Percentiles rank a stretch among this genome's conserved stretches.
phyloP scores from a whole-genome alignment of 2,797 vertebrate genomes.

The Macroramphosus scolopax region DNA sequence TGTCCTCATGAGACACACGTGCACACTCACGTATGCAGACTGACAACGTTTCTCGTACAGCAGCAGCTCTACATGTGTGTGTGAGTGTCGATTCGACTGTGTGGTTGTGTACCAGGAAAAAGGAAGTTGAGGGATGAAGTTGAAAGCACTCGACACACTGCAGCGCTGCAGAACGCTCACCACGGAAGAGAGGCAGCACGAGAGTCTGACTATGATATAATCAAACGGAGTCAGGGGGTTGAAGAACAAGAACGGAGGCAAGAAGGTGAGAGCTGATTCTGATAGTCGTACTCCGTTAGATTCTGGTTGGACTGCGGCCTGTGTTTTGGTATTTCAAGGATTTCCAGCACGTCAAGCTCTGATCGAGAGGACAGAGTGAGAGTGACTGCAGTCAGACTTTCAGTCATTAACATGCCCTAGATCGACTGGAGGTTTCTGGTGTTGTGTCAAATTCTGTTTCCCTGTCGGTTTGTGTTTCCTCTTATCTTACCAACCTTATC shows the following conservation, averaged over 20 bases:
- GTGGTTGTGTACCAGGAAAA: slow-evolving; percentile 70
- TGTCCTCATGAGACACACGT: too few species aligned
- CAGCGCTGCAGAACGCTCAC: slow-evolving; percentile 78
- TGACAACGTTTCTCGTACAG: too few species aligned
- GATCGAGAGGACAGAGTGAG: not conserved
- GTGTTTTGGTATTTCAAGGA: not conserved
- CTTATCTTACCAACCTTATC: not conserved
- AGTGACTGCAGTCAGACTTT: not conserved
- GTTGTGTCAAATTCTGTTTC: not conserved
- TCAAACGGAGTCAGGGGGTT: slow-evolving; percentile 35
- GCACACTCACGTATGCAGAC: not conserved
- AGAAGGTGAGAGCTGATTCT: slow-evolving; percentile 38
- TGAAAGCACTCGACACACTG: slow-evolving; percentile 72
- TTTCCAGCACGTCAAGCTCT: slow-evolving; percentile 1
- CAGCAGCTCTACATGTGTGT: slow-evolving; percentile 6
- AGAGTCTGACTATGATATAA: slow-evolving; percentile 46
- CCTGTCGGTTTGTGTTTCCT: not conserved
- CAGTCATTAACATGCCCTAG: not conserved
- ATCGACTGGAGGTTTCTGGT: not conserved
- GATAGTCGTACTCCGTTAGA: not conserved
- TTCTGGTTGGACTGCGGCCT: not conserved
- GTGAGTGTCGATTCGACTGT: slow-evolving; percentile 31
- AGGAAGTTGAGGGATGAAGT: slow-evolving; percentile 80
- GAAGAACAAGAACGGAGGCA: slow-evolving; percentile 33
- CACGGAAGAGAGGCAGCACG: slow-evolving; percentile 61